Evolutionary conservation across 2,797 vertebrate genomes (phyloP).

Genomic region (Propithecus perrieri): DNA sequence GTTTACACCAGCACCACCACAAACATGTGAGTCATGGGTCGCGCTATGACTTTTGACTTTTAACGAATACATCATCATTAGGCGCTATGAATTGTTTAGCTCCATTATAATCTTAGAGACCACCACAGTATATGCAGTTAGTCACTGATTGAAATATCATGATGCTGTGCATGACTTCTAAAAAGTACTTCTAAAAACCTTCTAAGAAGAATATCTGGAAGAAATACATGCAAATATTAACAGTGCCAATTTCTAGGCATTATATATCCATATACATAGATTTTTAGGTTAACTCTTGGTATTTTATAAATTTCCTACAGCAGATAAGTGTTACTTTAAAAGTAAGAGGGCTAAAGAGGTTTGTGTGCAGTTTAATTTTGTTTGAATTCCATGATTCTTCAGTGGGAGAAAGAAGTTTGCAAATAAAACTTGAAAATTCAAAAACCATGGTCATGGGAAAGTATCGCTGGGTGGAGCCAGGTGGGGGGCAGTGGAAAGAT

Average conservation of each 20-base stretch:
- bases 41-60: background rate
- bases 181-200: background rate
- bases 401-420: background rate
- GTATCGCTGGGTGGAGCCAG: accelerated
- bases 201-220: background rate
- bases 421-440: background rate
- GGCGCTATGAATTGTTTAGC: background rate
- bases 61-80: background rate
- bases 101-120: background rate
- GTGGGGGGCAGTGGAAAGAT: background rate
- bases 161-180: background rate
- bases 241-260: background rate
- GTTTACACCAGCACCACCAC: background rate
- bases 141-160: background rate
- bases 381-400: background rate
- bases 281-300: background rate
- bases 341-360: background rate
- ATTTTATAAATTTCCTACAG: background rate
- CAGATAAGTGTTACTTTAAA: background rate
- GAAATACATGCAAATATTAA: background rate
- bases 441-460: background rate
- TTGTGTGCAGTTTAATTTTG: background rate
- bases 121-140: background rate
- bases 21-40: background rate
- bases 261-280: background rate